Conservation (phyloP, 2,797 vertebrate genomes). For the Graptemys geographica region DNA sequence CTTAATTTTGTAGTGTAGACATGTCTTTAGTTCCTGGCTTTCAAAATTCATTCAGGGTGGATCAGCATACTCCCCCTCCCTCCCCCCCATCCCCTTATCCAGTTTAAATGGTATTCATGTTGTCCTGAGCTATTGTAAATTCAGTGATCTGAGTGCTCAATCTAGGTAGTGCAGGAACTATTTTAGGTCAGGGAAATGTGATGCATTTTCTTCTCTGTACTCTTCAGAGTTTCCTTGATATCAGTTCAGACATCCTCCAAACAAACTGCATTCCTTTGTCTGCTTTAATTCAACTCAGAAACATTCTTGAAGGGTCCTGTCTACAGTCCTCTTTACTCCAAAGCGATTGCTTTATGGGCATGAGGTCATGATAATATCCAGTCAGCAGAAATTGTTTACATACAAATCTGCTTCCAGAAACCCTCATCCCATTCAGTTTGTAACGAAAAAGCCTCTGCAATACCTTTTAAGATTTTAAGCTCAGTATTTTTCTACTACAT, state of each 20-base stretch:
- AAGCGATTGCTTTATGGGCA: neutral
- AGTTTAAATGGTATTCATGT: neutral
- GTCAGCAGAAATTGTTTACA: neutral
- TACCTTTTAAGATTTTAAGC: no score
- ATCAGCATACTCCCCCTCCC: neutral
- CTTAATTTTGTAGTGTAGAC: no score
- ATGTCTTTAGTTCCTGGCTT: neutral
- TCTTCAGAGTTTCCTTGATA: neutral
- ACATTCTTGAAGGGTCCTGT: neutral
- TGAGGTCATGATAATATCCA: neutral
- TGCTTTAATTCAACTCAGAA: neutral
- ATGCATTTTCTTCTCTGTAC: neutral
- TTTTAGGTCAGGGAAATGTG: neutral
- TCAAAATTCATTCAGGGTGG: neutral
- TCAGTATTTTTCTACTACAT: neutral
- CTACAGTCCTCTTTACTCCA: neutral
- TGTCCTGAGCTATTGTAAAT: neutral
- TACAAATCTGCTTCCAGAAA: neutral
- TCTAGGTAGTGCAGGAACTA: neutral
- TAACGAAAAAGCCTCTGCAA: neutral
- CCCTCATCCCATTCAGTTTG: neutral
- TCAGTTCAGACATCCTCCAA: neutral
- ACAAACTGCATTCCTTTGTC: neutral
- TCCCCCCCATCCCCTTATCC: neutral
- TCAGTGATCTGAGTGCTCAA: accelerated